These are phyloP conservation scores for Drosophila watanabei DNA, from an alignment of 1,140 invertebrate species.

Conservation along the genomic window DNA sequence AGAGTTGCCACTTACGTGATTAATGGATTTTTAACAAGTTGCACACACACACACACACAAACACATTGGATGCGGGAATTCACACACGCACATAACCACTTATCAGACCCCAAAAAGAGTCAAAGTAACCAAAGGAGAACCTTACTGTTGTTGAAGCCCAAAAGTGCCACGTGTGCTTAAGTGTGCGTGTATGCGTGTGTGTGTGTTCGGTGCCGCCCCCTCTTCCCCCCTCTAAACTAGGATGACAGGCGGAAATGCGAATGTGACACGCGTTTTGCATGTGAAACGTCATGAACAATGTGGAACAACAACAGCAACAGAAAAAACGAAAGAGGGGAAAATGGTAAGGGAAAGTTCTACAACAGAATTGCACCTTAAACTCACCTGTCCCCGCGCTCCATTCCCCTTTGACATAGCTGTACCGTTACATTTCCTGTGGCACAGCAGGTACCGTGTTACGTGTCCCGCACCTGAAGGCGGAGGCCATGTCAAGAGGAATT, in stretches of 20 bases:
- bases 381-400: not conserved
- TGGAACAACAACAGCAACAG: slow-evolving; percentile 6
- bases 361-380: slow-evolving; percentile 9
- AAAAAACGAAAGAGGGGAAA: slow-evolving; percentile 1
- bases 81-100: slow-evolving; percentile 57
- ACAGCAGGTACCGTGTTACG: slow-evolving; percentile 31
- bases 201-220: not conserved
- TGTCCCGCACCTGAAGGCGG: slow-evolving; percentile 25
- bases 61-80: slow-evolving; percentile 22
- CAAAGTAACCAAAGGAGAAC: slow-evolving; percentile 75
- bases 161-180: slow-evolving; percentile 51
- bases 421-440: slow-evolving; percentile 42
- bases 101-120: slow-evolving; percentile 61
- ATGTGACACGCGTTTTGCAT: slow-evolving; percentile 84
- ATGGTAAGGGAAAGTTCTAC: slow-evolving; percentile 34
- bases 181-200: not conserved
- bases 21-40: slow-evolving; percentile 85
- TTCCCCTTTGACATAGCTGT: slow-evolving; percentile 9
- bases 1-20: slow-evolving; percentile 85
- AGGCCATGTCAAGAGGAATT: slow-evolving; percentile 18
- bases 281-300: slow-evolving; percentile 82
- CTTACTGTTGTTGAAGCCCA: slow-evolving; percentile 65
- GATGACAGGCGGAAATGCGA: slow-evolving; percentile 83
- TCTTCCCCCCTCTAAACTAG: slow-evolving; percentile 59
- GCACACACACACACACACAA: slow-evolving; percentile 61